Base-by-base conservation (phyloP, 1,140 invertebrate genomes). In the Aphis gossypii region DNA sequence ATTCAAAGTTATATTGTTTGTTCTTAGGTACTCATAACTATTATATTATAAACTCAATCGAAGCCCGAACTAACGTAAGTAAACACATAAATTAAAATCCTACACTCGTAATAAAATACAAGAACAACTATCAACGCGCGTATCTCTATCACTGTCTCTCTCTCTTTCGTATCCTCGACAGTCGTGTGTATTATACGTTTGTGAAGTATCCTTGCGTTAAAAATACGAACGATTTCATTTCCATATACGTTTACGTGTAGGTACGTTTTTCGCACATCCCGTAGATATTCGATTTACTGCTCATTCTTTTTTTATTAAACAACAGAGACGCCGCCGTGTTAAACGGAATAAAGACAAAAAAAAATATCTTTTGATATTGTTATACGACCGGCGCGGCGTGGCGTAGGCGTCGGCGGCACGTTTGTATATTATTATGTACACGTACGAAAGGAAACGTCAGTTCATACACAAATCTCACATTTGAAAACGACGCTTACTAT, bases 31-130 rank as follows among this genome's bases (percentile, higher is more conserved):
- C 4, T 54, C 23, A 76, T 7, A 18, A 76, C 14, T n/a, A 35
- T 76, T n/a, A 76, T 35, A 76, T 18, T 4, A 76, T n/a, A 76
- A n/a, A 76, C n/a, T 35, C 60, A 76, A 76, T n/a, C 30, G 30
- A 76, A n/a, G 30, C 14, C 14, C n/a, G 14, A 76, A 76, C 30
- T 60, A 14, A n/a, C 30, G 14, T 35, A 76, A n/a, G 30, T 76
- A 76, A n/a, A 76, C 60, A 68, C 60, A 76, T 76, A 76, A 76
- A 76, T 76, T n/a, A 76, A 76, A 76, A 76, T 76, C 60, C 60
- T 76, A 76, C 60, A 76, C 60, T 76, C n/a, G 60, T n/a, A 68
- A 68, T 18, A 14, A 60, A 76, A 76, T 76, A 68, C n/a, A 76
- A 76, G 14, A 76, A 76, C 30, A 35, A n/a, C 60, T 68, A 18